phyloP scores from a whole-genome alignment of 2,113 vertebrate species.

The Bostrychus sinensis region DNA sequence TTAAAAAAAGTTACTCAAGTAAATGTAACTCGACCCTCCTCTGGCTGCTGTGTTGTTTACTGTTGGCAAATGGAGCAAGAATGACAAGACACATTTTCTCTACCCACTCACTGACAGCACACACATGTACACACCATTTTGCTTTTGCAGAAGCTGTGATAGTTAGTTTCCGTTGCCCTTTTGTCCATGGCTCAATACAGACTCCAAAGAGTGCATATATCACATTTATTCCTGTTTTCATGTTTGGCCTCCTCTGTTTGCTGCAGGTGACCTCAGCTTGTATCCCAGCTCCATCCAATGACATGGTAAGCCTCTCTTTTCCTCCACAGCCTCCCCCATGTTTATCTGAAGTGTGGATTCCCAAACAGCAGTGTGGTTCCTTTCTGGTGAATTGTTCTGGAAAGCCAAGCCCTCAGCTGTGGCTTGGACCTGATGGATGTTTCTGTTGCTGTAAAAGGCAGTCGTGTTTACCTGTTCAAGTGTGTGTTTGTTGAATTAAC shows the following conservation, averaged over 20 bases:
- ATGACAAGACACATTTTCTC: too few relatives aligned
- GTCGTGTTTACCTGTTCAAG: conserved; percentile 63
- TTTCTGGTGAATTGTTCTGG: conserved; percentile 42
- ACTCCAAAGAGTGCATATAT: too few relatives aligned
- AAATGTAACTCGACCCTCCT: too few relatives aligned
- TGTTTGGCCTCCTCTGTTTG: conserved; percentile 32
- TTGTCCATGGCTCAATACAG: too few relatives aligned
- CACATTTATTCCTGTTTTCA: not conserved
- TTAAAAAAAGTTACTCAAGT: too few relatives aligned
- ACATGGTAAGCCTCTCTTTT: conserved; percentile 78
- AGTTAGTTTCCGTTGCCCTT: too few relatives aligned
- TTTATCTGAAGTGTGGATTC: conserved; percentile 30
- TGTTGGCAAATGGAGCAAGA: too few relatives aligned
- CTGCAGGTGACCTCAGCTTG: conserved; percentile 85
- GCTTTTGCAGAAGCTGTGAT: too few relatives aligned
- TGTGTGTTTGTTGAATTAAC: conserved; percentile 72
- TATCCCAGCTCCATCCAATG: conserved; percentile 79
- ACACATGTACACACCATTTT: too few relatives aligned
- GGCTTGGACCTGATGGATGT: conserved; percentile 45
- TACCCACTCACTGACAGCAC: too few relatives aligned
- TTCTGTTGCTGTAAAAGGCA: conserved; percentile 62
- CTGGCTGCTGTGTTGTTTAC: too few relatives aligned
- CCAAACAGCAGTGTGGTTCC: conserved; percentile 48
- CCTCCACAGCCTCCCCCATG: conserved; percentile 9
- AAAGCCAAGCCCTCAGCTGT: conserved; percentile 31